Evolutionary conservation across 53 echinoderm and acorn worm species (phyloP).

Genomic region (Luidia sarsii): DNA sequence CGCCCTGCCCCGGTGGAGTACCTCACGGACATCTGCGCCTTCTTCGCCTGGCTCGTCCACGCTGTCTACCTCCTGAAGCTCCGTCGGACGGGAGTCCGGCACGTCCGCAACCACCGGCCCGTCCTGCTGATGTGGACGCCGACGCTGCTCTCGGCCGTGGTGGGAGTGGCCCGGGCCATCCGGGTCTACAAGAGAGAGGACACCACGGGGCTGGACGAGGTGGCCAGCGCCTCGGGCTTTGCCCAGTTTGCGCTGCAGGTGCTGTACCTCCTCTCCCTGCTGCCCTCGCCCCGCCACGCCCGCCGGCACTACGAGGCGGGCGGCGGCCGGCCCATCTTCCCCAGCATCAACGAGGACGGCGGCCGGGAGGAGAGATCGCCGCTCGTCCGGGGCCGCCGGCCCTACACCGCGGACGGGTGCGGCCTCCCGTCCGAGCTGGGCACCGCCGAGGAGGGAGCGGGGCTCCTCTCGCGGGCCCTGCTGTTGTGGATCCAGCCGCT

Average conservation of each 20-base stretch:
- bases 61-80: conserved; percentile 71
- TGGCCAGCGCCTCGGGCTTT: conserved; percentile 55
- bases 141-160: conserved; percentile 58
- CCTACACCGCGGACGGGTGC: conserved; percentile 28
- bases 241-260: conserved; percentile 59
- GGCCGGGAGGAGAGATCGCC: conserved; percentile 59
- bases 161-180: conserved; percentile 64
- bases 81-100: conserved; percentile 46
- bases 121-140: conserved; percentile 73
- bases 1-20: conserved; percentile 72
- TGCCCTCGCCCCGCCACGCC: conserved; percentile 75
- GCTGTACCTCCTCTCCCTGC: conserved; percentile 72
- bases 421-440: conserved; percentile 69
- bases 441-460: conserved; percentile 83
- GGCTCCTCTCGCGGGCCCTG: conserved; percentile 67
- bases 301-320: conserved; percentile 53
- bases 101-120: conserved; percentile 68
- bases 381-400: conserved; percentile 18
- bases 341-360: conserved; percentile 79
- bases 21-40: conserved; percentile 50
- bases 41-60: conserved; percentile 79
- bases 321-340: conserved; percentile 48
- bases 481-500: conserved; percentile 89
- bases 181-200: conserved; percentile 46
- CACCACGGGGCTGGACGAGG: conserved; percentile 21